A percentile compares a stretch with the other conserved stretches of the same genome.
Evolutionary conservation across 2,113 vertebrate genomes (phyloP).

Genomic region (Oceanites oceanicus): DNA sequence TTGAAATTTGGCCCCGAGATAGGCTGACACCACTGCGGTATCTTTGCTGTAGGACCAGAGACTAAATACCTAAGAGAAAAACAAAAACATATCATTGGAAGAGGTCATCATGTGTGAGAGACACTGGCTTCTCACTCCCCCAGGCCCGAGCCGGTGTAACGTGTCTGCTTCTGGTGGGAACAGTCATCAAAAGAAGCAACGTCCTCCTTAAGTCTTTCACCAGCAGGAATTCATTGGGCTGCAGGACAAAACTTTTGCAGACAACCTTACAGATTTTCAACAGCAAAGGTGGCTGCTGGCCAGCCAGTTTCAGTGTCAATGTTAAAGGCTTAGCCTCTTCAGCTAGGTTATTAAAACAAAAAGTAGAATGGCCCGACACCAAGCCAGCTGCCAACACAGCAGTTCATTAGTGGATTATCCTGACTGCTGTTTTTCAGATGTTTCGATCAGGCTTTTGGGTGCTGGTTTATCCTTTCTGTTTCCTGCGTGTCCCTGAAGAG

Average conservation of each 20-base stretch:
- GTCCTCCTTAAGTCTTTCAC: background rate
- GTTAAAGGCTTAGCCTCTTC: background rate
- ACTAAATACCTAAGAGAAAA: background rate
- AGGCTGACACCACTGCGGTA: background rate
- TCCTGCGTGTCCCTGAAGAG: background rate
- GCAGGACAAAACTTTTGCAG: background rate
- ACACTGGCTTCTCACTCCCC: background rate
- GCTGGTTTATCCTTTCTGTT: background rate
- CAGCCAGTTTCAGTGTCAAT: background rate
- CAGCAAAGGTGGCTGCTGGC: background rate
- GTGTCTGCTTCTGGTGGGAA: background rate
- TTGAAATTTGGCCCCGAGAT: background rate
- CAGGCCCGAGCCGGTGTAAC: fast-evolving
- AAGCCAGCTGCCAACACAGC: background rate
- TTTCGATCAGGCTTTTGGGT: background rate
- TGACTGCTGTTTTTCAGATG: background rate
- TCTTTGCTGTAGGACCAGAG: background rate
- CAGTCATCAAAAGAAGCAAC: background rate
- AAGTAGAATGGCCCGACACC: fast-evolving
- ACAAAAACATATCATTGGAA: background rate
- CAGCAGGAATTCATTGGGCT: background rate
- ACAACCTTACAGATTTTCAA: background rate
- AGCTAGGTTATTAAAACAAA: background rate
- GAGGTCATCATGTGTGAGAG: background rate
- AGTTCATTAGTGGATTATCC: background rate